phyloP scores from a whole-genome alignment of 2,797 vertebrate genomes.

The Urosaurus nigricauda region DNA sequence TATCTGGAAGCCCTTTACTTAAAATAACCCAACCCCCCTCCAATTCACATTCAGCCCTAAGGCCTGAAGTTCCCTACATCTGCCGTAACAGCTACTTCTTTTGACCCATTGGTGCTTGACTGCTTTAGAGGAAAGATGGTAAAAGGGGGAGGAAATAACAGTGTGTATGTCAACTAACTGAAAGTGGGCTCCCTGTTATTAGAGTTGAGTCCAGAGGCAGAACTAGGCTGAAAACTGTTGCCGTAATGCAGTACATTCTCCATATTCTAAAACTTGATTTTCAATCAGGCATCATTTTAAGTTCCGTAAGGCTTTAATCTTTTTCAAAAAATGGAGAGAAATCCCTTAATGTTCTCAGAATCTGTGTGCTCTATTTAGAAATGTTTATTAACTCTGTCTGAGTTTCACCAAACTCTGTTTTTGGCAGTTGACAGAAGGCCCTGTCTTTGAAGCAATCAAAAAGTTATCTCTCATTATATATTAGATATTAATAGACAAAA shows the following conservation, averaged over 20 bases:
- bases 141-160: neutral
- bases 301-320: neutral
- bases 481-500: neutral
- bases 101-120: neutral
- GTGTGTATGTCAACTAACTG: neutral
- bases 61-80: too few species aligned
- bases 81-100: neutral
- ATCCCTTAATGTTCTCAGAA: neutral
- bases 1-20: too few species aligned
- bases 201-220: neutral
- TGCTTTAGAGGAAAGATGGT: neutral
- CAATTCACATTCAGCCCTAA: too few species aligned
- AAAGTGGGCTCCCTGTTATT: neutral
- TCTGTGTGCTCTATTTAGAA: neutral
- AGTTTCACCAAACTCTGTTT: neutral
- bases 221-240: neutral
- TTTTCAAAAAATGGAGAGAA: neutral
- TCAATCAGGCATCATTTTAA: neutral
- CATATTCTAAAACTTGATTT: neutral
- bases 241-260: too few species aligned
- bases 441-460: neutral
- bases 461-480: neutral
- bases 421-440: neutral
- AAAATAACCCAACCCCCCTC: too few species aligned
- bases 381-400: conserved; percentile 2